Evolutionary conservation across 1,140 invertebrate genomes (phyloP), one percentile per base, ranked within the genome.

Genomic region (Magallana ariakensis): DNA sequence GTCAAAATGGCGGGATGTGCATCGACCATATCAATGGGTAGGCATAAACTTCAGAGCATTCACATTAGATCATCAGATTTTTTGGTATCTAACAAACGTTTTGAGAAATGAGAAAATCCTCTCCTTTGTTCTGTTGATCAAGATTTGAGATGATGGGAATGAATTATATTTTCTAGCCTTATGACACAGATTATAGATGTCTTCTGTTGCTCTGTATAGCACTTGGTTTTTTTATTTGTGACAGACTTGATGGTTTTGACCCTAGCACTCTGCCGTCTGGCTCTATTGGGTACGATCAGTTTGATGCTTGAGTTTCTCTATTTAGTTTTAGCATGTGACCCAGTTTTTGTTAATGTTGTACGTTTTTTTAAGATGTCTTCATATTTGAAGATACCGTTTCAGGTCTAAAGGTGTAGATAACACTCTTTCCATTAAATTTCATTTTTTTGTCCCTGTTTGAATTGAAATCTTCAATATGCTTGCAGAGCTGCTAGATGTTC

Each of bases 1-100:
- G 85, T 66, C 80, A 62, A n/a, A 87, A 90, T 66, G 80, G 81
- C 16, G 87, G 85, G 5, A 81, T 46, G 0, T 88, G 85, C 70
- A 58, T 33, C n/a, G 80, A 88, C 60, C 54, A 80, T 80, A 57
- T 87, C 60, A 87, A 87, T 81, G 83, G 84, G 88, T 87, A 87
- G 84, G 80, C 57, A 10, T 84, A 80, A 46, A 46, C 15, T 22
- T 70, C 22, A 22, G n/a, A n/a, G 15, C 60, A 4, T 16, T 62
- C 15, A 16, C 33, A 46, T 46, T 46, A 46, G 33, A 46, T 46
- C 33, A 46, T 46, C 33, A 46, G 33, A 46, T 62, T 16, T 62
- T 62, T 62, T 16, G 19, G 60, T 62, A 16, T 62, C 60, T 62
- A 62, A 46, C 33, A 46, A 46, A 46, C 33, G 33, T 46, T 46